phyloP scores from a whole-genome alignment of 2,888 invertebrate species.

The Isoperla grammatica region DNA sequence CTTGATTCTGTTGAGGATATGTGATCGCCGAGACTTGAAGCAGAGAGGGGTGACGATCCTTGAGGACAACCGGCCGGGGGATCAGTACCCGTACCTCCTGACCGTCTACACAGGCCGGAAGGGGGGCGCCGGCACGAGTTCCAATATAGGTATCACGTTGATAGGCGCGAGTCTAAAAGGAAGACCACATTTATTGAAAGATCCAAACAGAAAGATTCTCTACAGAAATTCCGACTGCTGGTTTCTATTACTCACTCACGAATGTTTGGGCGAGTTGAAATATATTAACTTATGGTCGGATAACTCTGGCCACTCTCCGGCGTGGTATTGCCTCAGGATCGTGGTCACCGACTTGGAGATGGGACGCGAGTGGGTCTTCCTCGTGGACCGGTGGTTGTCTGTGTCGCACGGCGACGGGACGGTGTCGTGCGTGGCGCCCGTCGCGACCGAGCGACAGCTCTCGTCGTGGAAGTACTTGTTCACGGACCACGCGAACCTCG shows the following conservation, averaged over 20 bases:
- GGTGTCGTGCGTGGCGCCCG: neutral
- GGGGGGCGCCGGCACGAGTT: constrained; percentile 31
- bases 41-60: constrained; percentile 28
- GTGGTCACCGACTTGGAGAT: constrained; percentile 27
- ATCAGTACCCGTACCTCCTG: constrained; percentile 32
- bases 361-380: constrained; percentile 23
- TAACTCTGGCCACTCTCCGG: constrained; percentile 14
- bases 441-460: neutral
- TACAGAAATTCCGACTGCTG: constrained; percentile 8
- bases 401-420: neutral
- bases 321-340: constrained; percentile 29
- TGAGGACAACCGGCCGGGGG: constrained; percentile 32
- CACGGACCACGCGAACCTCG: neutral
- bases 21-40: constrained; percentile 27
- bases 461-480: neutral
- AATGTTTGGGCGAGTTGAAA: constrained; percentile 3
- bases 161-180: constrained; percentile 25
- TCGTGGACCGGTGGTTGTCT: constrained; percentile 31
- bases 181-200: constrained; percentile 30
- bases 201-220: constrained; percentile 6
- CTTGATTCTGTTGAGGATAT: constrained; percentile 25
- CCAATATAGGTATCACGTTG: constrained; percentile 33
- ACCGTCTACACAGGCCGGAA: constrained; percentile 33
- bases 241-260: constrained; percentile 16
- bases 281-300: constrained; percentile 20